These are phyloP conservation scores for Aurelia coerulea DNA, from an alignment of 30 jellyfish, hydroid and myxozoan species.

Conservation along the genomic window DNA sequence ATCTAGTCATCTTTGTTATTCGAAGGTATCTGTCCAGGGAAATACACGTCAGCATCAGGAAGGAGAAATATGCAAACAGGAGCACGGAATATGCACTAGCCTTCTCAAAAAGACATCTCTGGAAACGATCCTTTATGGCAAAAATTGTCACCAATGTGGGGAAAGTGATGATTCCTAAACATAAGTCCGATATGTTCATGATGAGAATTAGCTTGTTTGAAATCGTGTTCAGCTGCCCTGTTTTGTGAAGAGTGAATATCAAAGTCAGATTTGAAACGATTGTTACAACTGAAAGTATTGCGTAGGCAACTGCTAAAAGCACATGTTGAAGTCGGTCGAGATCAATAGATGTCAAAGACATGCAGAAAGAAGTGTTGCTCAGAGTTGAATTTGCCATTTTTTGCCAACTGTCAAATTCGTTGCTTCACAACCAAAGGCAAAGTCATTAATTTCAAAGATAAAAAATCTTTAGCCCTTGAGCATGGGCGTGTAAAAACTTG, in stretches of 20 bases:
- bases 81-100: conserved; percentile 16
- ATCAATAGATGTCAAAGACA: no score
- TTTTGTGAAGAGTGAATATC: conserved; percentile 25
- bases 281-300: not conserved
- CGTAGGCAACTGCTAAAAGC: conserved; percentile 10
- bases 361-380: no score
- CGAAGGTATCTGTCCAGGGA: conserved; percentile 50
- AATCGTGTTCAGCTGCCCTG: conserved; percentile 37
- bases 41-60: conserved; percentile 39
- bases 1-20: conserved; percentile 34
- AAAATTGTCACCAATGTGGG: conserved; percentile 23
- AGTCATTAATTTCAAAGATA: no score
- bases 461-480: no score
- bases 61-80: conserved; percentile 28
- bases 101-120: conserved; percentile 47
- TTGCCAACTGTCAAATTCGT: no score
- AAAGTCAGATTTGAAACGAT: conserved; percentile 10
- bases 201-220: conserved; percentile 40
- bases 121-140: not conserved
- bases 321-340: not conserved
- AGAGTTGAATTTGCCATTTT: no score
- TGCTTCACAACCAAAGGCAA: no score
- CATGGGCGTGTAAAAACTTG: no score
- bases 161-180: conserved; percentile 33
- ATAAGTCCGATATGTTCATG: conserved; percentile 54